A percentile compares a stretch with the other conserved stretches of the same genome.
These are phyloP conservation scores for Corythaeola cristata DNA, from an alignment of 2,113 vertebrate genomes.

Conservation along the genomic window DNA sequence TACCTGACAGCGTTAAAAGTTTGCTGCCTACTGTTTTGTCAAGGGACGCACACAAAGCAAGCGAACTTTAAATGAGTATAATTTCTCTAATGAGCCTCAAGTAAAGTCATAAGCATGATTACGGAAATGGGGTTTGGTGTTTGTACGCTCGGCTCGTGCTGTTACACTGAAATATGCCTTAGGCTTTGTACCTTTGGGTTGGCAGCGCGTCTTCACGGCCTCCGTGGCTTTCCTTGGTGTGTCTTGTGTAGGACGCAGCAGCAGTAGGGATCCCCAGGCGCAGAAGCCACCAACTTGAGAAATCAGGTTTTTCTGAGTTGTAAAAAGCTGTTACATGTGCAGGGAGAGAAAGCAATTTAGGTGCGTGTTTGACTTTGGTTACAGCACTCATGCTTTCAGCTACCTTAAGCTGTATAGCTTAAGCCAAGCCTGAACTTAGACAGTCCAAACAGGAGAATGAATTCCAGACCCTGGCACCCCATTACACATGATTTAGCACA, in stretches of 20 bases:
- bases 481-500: not conserved
- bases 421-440: not conserved
- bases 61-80: too few relatives aligned
- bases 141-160: fast-evolving
- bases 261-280: not conserved
- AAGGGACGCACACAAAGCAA: not conserved
- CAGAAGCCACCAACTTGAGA: not conserved
- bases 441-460: not conserved
- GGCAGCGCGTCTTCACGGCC: not conserved
- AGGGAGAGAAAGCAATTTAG: not conserved
- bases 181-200: fast-evolving
- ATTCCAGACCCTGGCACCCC: not conserved
- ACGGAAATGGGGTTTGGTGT: too few relatives aligned
- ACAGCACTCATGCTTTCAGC: too few relatives aligned
- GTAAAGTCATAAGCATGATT: not conserved
- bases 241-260: not conserved
- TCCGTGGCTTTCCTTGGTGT: too few relatives aligned
- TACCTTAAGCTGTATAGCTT: not conserved
- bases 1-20: too few relatives aligned
- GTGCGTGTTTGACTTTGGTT: too few relatives aligned
- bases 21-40: not conserved
- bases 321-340: not conserved
- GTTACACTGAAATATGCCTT: fast-evolving
- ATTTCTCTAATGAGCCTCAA: too few relatives aligned
- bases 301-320: fast-evolving